These are phyloP conservation scores for Pelmatolapia mariae DNA, from an alignment of 2,113 vertebrate species.

Conservation along the genomic window DNA sequence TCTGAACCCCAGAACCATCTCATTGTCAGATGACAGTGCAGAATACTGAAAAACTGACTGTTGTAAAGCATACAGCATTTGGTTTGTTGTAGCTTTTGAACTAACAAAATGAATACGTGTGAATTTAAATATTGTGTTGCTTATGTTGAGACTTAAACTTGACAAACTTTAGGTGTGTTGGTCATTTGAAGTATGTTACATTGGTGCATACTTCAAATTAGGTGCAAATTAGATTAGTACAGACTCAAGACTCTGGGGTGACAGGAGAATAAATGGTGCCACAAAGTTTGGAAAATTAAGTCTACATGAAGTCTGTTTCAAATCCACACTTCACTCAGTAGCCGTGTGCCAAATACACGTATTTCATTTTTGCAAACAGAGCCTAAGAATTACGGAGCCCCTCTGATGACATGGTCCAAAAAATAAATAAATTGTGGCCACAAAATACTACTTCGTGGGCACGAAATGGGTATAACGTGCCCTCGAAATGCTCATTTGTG, in stretches of 20 bases:
- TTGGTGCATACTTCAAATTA: neutral
- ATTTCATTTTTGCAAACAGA: fast-evolving
- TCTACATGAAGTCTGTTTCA: neutral
- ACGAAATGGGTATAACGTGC: no score
- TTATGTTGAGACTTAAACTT: neutral
- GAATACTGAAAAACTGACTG: neutral
- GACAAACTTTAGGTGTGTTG: neutral
- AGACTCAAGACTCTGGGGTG: neutral
- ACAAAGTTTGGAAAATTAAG: neutral
- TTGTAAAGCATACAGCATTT: neutral
- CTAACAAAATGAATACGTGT: neutral
- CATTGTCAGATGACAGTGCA: neutral
- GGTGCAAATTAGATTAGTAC: neutral
- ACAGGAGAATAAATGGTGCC: neutral
- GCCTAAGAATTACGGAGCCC: neutral
- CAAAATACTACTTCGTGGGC: no score
- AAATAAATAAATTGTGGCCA: no score
- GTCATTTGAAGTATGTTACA: neutral
- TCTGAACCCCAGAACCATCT: neutral
- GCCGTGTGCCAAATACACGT: fast-evolving
- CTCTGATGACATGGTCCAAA: no score
- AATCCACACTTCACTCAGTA: neutral
- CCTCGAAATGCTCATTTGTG: no score
- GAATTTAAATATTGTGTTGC: neutral
- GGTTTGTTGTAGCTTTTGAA: neutral